Base-by-base conservation (phyloP, 2,797 vertebrate genomes). In the Pangasius mekongensis region DNA sequence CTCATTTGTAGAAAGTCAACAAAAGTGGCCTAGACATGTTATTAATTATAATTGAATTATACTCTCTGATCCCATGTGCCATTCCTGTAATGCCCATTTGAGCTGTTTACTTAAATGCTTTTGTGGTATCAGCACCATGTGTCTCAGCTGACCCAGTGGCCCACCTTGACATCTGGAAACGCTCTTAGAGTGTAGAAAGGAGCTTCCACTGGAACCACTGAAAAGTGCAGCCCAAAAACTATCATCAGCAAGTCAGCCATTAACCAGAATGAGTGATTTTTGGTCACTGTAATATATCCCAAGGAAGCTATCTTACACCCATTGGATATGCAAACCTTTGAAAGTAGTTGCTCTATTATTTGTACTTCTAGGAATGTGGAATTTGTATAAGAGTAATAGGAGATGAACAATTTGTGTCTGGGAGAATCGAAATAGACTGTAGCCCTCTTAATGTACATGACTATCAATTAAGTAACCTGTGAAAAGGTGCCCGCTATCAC, bases 401-500 rank as follows among this genome's bases (percentile, higher is more conserved):
- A 64, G 77, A 60, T 8, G 16, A 52, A 78, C 43, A 71, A 49
- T 58, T 66, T 43, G 60, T 85, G 83, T 62, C 71, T 60, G 66
- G 30, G n/a, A 71, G 87, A 73, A 62, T 71, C 11, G 20, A 71
- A 82, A 88, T 86, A 85, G 49, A 81, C 80, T 76, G 24, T 77
- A 82, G 49, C 39, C 52, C 60, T 66, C 58, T 85, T 77, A 66
- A 87, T 76, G 39, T 88, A 87, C 67, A 87, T 91, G 87, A 87
- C 89, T 33, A 71, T 71, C 52, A 90, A 77, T 89, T 91, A 93
- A 93, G 93, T 86, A 91, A 86, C 92, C 89, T 91, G 93, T 91
- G 93, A 93, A 93, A 93, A 91, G 89, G 91, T 91, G 67, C 69
- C 88, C 88, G 87, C 94, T 94, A 94, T 94, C 92, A 92, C 90